Evolutionary conservation across 2,888 invertebrate species (phyloP), one percentile per base, ranked within the genome.

Genomic region (Pimpla rufipes): DNA sequence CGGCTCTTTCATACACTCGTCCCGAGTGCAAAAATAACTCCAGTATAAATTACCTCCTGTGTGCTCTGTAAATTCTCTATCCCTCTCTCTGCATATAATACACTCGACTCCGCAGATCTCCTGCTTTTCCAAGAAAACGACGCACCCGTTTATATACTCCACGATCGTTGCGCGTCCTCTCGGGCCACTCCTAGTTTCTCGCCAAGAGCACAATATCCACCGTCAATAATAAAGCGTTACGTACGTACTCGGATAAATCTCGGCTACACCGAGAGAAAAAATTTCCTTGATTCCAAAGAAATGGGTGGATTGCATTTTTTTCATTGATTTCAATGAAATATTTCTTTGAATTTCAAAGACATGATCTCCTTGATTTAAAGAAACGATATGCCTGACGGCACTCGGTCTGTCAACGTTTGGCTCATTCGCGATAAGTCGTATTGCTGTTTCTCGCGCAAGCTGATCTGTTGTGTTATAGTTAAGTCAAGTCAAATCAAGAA

Each of bases 1-100:
- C 74, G 70, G 66, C 47, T 79, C 55, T 57, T 79, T 79, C 64
- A 66, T 64, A 71, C 57, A 62, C 35, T 57, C 57, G 35, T 29
- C 52, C 57, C 70, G 45, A 80, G 55, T 75, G 74, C 70, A 79
- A 74, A 75, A 82, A 79, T 74, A 82, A 75, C 75, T 79, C 47
- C 21, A 70, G 52, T 64, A 79, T 64, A 74, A 79, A 75, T 40
- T 64, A 74, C 62, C 66, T 45, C 16, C 29, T 59, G 57, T 16
- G 37, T 62, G 75, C 21, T 67, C 40, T n/a, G 68, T 59, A 74
- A 13, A 57, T 35, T n/a, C 21, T 57, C n/a, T 77, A 23, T 55
- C 62, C 75, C 45, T 52, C 16, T 71, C 10, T 67, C 23, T 66
- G n/a, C 18, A 40, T 68, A 67, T 45, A 23, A 77, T 35, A 42